Evolutionary conservation across 2,113 vertebrate genomes (phyloP).

Genomic region (Lepus timidus): DNA sequence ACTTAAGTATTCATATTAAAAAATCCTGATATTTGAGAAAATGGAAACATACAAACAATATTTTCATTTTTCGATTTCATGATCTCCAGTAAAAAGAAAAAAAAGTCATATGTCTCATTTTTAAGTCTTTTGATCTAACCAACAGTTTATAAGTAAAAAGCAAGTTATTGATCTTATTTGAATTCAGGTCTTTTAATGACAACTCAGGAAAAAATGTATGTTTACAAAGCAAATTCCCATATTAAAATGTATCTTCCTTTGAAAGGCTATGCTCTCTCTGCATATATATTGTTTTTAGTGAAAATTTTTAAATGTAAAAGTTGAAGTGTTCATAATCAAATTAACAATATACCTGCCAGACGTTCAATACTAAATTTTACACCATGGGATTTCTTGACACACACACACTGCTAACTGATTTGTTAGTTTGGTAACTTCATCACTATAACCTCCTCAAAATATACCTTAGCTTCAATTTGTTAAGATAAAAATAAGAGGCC

Average conservation of each 20-base stretch:
- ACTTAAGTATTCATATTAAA: conserved; percentile 34
- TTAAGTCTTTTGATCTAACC: conserved; percentile 31
- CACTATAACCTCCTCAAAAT: conserved; percentile 22
- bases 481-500: conserved; percentile 29
- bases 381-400: neutral
- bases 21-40: conserved; percentile 44
- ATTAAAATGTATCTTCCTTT: conserved; percentile 71
- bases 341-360: conserved; percentile 68
- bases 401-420: neutral
- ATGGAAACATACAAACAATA: conserved; percentile 1
- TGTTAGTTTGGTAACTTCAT: conserved; percentile 14
- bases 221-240: conserved; percentile 28
- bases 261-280: conserved; percentile 66
- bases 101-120: conserved; percentile 56
- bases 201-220: conserved; percentile 70
- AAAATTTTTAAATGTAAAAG: conserved; percentile 77
- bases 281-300: conserved; percentile 74
- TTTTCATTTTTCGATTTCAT: conserved; percentile 1
- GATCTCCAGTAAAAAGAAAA: conserved; percentile 7
- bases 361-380: conserved; percentile 60
- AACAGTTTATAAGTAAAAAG: conserved; percentile 31
- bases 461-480: conserved; percentile 50
- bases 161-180: conserved; percentile 55
- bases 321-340: conserved; percentile 70
- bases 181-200: conserved; percentile 70